A percentile compares a stretch with the other conserved stretches of the same genome.
Conservation (phyloP, 2,888 invertebrate genomes). For the Ephialtes manifestator region DNA sequence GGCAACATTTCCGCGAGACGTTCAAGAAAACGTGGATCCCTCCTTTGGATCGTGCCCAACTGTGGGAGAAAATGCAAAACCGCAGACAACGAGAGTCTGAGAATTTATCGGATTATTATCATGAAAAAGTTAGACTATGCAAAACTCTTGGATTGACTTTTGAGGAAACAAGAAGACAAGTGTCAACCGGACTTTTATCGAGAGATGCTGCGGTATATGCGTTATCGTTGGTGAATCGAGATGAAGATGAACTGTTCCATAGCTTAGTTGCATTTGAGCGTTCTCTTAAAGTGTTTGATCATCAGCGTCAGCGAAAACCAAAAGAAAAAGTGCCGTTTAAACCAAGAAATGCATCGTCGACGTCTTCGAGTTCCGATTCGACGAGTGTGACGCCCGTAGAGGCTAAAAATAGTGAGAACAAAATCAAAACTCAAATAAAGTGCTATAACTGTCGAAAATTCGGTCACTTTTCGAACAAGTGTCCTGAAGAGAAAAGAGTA, state of each 20-base stretch:
- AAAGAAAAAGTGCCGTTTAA: background rate
- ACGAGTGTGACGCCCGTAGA: background rate
- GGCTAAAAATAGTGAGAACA: too few relatives aligned
- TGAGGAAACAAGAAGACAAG: slow-evolving; percentile 61
- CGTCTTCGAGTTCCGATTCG: too few relatives aligned
- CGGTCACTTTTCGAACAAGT: slow-evolving; percentile 56
- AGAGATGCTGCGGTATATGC: slow-evolving; percentile 59
- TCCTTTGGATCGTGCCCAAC: slow-evolving; percentile 47
- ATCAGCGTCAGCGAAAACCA: slow-evolving; percentile 3
- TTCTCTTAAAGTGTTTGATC: slow-evolving; percentile 24
- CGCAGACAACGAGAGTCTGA: slow-evolving; percentile 52
- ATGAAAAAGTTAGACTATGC: slow-evolving; percentile 48
- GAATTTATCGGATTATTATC: slow-evolving; percentile 59
- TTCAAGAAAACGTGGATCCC: slow-evolving; percentile 58
- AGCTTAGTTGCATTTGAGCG: slow-evolving; percentile 44
- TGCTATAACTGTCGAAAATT: slow-evolving; percentile 56
- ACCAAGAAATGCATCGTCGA: background rate
- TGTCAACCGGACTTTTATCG: slow-evolving; percentile 54
- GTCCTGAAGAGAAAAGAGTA: slow-evolving; percentile 38
- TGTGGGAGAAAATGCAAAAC: slow-evolving; percentile 64
- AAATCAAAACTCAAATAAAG: background rate
- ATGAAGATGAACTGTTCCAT: slow-evolving; percentile 32
- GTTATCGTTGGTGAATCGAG: slow-evolving; percentile 13
- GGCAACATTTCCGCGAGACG: too few relatives aligned
- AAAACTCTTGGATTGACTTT: too few relatives aligned